phyloP scores from a whole-genome alignment of 2,113 vertebrate genomes.

The Uria aalge region DNA sequence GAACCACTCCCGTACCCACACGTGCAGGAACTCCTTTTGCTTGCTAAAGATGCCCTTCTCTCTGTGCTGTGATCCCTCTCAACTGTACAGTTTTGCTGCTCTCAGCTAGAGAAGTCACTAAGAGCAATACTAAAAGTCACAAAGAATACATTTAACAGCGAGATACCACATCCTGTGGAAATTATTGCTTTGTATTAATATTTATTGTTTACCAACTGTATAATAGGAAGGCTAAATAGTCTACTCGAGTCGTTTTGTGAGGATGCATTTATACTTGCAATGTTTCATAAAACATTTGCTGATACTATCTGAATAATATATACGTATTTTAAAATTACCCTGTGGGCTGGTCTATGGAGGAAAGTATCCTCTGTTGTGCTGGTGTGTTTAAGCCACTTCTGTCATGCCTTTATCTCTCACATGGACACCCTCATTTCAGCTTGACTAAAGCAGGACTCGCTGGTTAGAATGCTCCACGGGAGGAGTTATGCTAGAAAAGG shows the following conservation, averaged over 20 bases:
- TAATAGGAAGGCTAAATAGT: slow-evolving; percentile 19
- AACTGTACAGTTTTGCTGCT: not conserved
- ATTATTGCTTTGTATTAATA: slow-evolving; percentile 28
- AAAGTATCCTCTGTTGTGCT: not conserved
- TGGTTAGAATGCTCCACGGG: not conserved
- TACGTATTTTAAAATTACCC: not conserved
- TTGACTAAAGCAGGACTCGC: not conserved
- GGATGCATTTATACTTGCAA: not conserved
- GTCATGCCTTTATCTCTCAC: not conserved
- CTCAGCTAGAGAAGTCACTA: not conserved
- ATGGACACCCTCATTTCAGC: not conserved
- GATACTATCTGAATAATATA: not conserved
- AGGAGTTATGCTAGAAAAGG: not conserved
- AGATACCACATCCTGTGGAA: not conserved
- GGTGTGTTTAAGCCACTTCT: not conserved
- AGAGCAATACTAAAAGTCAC: not conserved
- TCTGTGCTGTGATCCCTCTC: not conserved
- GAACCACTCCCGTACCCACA: not conserved
- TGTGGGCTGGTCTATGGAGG: not conserved
- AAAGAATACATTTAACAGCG: not conserved
- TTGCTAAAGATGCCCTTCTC: not conserved
- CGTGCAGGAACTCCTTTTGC: not conserved
- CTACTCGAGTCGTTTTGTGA: not conserved
- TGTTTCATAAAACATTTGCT: not conserved
- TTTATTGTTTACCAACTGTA: slow-evolving; percentile 24